Base-by-base conservation (phyloP, 2,113 vertebrate species). In the Dicerorhinus sumatrensis region DNA sequence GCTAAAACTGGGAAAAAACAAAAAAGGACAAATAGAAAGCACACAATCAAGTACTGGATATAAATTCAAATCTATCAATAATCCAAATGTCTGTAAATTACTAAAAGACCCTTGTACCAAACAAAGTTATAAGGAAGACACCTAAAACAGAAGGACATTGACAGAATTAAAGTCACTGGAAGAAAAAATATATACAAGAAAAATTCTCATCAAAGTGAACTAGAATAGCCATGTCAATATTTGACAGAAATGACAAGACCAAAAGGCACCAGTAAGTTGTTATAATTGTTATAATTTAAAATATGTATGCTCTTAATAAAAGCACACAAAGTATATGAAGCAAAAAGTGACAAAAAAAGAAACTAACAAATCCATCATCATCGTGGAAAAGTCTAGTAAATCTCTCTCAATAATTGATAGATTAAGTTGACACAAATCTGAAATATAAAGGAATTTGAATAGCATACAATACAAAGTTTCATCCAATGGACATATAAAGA, bases 31-130 rank as follows among this genome's bases (percentile, higher is more conserved):
- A 89, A 62, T 0, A 80, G 20, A 69, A 58, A 82, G 12, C 33
- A 31, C 17, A 60, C 75, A 67, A 48, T 60, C 5, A 70, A 76
- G 29, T 51, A 62, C 5, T 18, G 0, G 23, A 60, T 85, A 84
- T 63, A 96, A 96, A 84, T 79, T 79, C 31, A 75, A 48, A 79
- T 42, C 70, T 27, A 70, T 62, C 42, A 79, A 9, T 33, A 95
- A 69, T 67, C 12, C 16, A 42, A 88, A 67, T 51, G 25, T 69
- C 51, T 9, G 9, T 18, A 76, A 84, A 65, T 70, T 9, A 20
- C 72, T 79, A 36, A 81, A 87, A 67, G 29, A 27, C 14, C 18
- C 8, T 90, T 69, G 73, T 10, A n/a, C 73, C 42, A 81, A 87
- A 70, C 27, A 58, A 72, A 88, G 18, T 31, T 62, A 21, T 42